Conservation (phyloP, 2,797 vertebrate genomes). For the Falco cherrug region DNA sequence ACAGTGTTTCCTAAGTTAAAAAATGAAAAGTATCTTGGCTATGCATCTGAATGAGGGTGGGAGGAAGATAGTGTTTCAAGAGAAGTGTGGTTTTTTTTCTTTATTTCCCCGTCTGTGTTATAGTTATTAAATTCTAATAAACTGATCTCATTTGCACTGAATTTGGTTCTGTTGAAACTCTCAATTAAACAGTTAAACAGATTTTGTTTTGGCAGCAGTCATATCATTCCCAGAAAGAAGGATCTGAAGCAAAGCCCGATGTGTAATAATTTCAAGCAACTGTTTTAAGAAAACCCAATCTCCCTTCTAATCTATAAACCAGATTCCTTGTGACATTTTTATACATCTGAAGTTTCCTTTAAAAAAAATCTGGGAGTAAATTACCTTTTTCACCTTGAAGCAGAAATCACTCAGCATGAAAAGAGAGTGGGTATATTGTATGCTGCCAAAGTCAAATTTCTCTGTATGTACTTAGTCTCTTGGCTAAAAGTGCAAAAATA, state of each 20-base stretch:
- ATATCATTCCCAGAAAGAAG: slow-evolving; percentile 47
- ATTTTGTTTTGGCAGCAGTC: slow-evolving; percentile 26
- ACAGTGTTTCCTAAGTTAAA: slow-evolving; percentile 49
- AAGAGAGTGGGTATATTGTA: neutral
- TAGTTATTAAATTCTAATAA: slow-evolving; percentile 46
- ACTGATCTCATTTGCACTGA: slow-evolving; percentile 39
- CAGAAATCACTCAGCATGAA: neutral
- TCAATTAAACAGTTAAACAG: slow-evolving; percentile 41
- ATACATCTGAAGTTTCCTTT: neutral
- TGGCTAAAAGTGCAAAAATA: neutral
- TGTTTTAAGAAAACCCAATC: slow-evolving; percentile 14
- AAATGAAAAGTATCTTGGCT: slow-evolving; percentile 56
- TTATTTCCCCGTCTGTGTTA: neutral
- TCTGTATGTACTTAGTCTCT: neutral
- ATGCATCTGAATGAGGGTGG: neutral
- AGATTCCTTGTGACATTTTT: slow-evolving; percentile 8
- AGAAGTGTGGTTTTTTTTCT: neutral
- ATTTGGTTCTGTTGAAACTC: neutral
- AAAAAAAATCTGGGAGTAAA: neutral
- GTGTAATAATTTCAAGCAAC: slow-evolving; percentile 36
- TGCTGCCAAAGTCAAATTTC: neutral
- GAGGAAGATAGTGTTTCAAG: slow-evolving; percentile 1
- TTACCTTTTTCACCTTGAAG: slow-evolving; percentile 20
- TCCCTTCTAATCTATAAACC: slow-evolving; percentile 48
- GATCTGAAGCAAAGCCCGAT: slow-evolving; percentile 6